Evolutionary conservation across 2,797 vertebrate species (phyloP), one percentile per base, ranked within the genome.

Genomic region (Periparus ater): DNA sequence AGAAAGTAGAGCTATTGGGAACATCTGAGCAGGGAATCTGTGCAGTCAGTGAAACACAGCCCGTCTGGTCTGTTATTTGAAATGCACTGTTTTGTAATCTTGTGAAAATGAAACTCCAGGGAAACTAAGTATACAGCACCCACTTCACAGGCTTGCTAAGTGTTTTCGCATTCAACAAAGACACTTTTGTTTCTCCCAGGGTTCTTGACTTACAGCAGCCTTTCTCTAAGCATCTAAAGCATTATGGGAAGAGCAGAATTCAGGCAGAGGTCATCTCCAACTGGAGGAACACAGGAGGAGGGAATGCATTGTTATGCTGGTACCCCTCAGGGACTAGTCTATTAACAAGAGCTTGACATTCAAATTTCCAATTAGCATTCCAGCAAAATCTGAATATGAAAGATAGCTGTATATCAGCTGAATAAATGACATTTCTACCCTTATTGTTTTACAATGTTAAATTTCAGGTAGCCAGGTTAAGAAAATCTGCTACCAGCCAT

Each of bases 21-120:
- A 60, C 51, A 76, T 86, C 42, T 81, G 87, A 95, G 66, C 44
- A 84, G 54, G 23, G 70, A 91, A 91, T 91, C 82, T 93, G 73
- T 85, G 86, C 70, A 81, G 55, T 55, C 54, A 42, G 67, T 65
- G 50, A 94, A 89, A 75, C 38, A 72, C 50, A 77, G 44, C 38
- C n/a, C 0, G 4, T 92, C 87, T 93, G 79, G 32, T 53, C 73
- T 81, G 38, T 70, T 73, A 44, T 68, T 80, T 85, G 63, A 80
- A 88, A 91, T 45, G 50, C 21, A 11, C 47, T 68, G 17, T 75
- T 93, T 76, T 82, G 48, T 53, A 82, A 80, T 84, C 71, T 34
- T 54, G 48, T 79, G 80, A 95, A 93, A 85, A 84, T 76, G 40
- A 81, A 93, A 79, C 50, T 84, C 79, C 54, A 45, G 45, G 77